phyloP scores from a whole-genome alignment of 2,888 invertebrate species.

The Buathra laborator region DNA sequence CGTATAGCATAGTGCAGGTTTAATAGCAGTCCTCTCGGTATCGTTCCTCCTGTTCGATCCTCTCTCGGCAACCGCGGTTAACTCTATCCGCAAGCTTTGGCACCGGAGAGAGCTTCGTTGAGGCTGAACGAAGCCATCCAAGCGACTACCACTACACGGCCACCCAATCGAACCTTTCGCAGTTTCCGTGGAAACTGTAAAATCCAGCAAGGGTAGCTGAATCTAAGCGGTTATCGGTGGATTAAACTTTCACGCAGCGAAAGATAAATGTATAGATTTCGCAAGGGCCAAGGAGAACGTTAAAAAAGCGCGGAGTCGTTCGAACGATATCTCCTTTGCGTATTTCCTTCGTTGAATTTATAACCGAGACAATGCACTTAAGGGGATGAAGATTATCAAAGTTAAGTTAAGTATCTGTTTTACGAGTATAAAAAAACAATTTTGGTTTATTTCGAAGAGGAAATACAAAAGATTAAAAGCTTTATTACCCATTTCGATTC shows the following conservation, averaged over 20 bases:
- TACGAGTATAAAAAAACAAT: no score
- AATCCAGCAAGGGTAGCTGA: not conserved
- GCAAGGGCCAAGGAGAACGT: no score
- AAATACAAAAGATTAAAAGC: no score
- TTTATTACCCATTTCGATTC: no score
- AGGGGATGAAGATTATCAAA: not conserved
- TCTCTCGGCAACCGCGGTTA: not conserved
- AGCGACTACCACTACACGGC: not conserved
- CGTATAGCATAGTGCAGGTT: not conserved
- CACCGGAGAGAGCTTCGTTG: not conserved
- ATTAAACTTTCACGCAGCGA: not conserved
- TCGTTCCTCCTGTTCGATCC: not conserved
- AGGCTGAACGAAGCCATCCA: constrained; percentile 1
- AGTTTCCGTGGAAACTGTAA: not conserved
- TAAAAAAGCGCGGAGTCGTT: no score
- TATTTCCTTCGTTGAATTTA: not conserved
- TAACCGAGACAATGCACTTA: constrained; percentile 20
- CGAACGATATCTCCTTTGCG: no score
- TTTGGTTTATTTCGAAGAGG: no score
- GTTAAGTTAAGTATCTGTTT: no score
- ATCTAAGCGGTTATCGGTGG: not conserved
- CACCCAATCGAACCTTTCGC: not conserved
- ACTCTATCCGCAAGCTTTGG: not conserved
- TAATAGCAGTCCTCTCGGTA: not conserved
- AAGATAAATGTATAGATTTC: no score